Evolutionary conservation across 1,140 invertebrate species (phyloP).

Genomic region (Agraylea sexmaculata): DNA sequence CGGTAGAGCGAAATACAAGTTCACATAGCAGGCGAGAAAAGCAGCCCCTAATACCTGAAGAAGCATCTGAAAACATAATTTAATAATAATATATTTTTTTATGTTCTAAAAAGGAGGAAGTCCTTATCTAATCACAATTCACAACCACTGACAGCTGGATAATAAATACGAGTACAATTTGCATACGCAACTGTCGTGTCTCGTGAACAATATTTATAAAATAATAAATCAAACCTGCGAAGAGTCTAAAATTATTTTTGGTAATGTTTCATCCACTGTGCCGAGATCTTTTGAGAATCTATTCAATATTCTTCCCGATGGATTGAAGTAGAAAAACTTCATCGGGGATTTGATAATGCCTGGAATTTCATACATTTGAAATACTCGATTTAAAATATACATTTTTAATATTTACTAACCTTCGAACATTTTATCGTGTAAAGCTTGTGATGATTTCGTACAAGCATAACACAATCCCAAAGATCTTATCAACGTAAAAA

Average conservation of each 20-base stretch:
- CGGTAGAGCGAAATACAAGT: conserved; percentile 65
- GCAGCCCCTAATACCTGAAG: conserved; percentile 54
- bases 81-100: conserved; percentile 12
- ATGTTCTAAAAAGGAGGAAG: conserved; percentile 25
- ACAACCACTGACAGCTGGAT: neutral
- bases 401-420: too few relatives aligned
- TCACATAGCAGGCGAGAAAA: conserved; percentile 59
- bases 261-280: conserved; percentile 63
- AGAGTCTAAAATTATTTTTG: conserved; percentile 51
- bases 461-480: too few relatives aligned
- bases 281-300: conserved; percentile 70
- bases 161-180: neutral
- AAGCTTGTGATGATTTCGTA: too few relatives aligned
- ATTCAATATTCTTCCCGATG: conserved; percentile 61
- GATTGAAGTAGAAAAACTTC: conserved; percentile 73
- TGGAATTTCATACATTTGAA: too few relatives aligned
- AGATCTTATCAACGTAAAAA: too few relatives aligned
- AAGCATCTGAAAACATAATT: conserved; percentile 42
- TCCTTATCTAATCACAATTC: neutral
- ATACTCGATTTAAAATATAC: too few relatives aligned
- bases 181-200: neutral
- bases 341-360: conserved; percentile 62
- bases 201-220: conserved; percentile 2
- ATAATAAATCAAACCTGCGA: conserved; percentile 46
- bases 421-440: too few relatives aligned